phyloP scores from a whole-genome alignment of 2,797 vertebrate genomes.

The Telmatherina bonti region DNA sequence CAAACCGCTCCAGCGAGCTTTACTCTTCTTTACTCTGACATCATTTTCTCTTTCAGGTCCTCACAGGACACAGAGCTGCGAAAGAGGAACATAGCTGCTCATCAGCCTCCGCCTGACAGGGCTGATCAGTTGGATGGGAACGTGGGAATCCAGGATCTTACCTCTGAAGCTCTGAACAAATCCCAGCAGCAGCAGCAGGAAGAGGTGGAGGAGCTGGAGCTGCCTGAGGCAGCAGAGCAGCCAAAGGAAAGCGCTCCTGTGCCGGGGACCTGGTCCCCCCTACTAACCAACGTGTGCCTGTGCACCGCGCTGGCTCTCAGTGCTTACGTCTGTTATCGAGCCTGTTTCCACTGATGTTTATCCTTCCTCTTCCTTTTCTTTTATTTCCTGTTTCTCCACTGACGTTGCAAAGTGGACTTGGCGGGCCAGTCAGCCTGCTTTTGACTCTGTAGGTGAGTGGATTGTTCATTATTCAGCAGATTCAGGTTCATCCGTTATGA shows the following conservation, averaged over 20 bases:
- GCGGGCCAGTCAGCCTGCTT: constrained; percentile 51
- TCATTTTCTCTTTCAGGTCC: constrained; percentile 68
- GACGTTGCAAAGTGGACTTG: constrained; percentile 57
- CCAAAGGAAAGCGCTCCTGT: constrained; percentile 61
- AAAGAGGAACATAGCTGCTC: constrained; percentile 75
- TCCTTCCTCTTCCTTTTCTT: constrained; percentile 27
- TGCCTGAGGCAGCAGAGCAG: constrained; percentile 7
- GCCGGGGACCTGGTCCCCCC: constrained; percentile 87
- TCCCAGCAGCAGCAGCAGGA: constrained; percentile 46
- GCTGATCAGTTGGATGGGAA: constrained; percentile 45
- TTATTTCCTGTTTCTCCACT: constrained; percentile 49
- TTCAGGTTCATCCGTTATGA: constrained; percentile 60
- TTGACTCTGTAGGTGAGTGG: constrained; percentile 52
- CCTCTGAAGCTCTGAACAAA: constrained; percentile 52
- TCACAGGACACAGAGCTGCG: constrained; percentile 85
- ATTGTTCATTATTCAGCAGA: constrained; percentile 51
- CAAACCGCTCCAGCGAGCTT: neutral
- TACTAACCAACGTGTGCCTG: constrained; percentile 90
- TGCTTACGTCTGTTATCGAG: constrained; percentile 94
- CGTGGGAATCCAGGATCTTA: constrained; percentile 27
- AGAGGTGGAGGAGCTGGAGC: constrained; percentile 16
- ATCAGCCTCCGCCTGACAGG: constrained; percentile 36
- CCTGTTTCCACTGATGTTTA: constrained; percentile 91
- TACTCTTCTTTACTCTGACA: neutral
- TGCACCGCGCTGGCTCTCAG: constrained; percentile 90